A percentile compares a stretch with the other conserved stretches of the same genome.
These are phyloP conservation scores for Dreissena polymorpha DNA, from an alignment of 1,140 invertebrate species.

Conservation along the genomic window DNA sequence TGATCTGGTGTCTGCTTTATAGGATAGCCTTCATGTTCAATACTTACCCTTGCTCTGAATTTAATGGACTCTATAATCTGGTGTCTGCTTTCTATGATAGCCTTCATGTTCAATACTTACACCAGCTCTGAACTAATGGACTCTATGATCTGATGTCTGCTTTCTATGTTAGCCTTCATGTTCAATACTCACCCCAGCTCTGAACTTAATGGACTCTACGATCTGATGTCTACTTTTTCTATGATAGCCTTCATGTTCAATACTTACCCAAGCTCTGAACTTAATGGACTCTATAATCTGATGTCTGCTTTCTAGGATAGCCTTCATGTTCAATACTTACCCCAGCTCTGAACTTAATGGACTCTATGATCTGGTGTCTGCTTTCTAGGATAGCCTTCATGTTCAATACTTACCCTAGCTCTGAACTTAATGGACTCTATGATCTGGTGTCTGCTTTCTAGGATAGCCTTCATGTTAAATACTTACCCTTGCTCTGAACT, in stretches of 20 bases:
- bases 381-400: slow-evolving; percentile 84
- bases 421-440: slow-evolving; percentile 87
- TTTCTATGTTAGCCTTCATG: slow-evolving; percentile 83
- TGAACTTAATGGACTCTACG: slow-evolving; percentile 86
- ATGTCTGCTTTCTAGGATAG: slow-evolving; percentile 85
- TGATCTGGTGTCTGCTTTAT: slow-evolving; percentile 87
- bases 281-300: slow-evolving; percentile 89
- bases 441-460: slow-evolving; percentile 87
- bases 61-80: slow-evolving; percentile 89
- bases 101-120: too few relatives aligned
- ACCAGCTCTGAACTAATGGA: slow-evolving; percentile 84
- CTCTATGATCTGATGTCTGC: slow-evolving; percentile 88
- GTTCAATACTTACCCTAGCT: too few relatives aligned
- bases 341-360: slow-evolving; percentile 85
- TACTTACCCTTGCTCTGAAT: slow-evolving; percentile 83
- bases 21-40: slow-evolving; percentile 82
- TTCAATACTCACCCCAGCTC: too few relatives aligned
- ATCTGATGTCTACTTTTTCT: slow-evolving; percentile 88
- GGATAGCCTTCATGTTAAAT: slow-evolving; percentile 82
- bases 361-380: slow-evolving; percentile 88
- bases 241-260: slow-evolving; percentile 82
- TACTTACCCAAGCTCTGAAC: slow-evolving; percentile 83
- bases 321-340: too few relatives aligned
- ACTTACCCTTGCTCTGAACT: slow-evolving; percentile 84
- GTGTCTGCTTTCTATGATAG: slow-evolving; percentile 85